Evolutionary conservation across 2,888 invertebrate genomes (phyloP).

Genomic region (Gandaritis pyraliata): DNA sequence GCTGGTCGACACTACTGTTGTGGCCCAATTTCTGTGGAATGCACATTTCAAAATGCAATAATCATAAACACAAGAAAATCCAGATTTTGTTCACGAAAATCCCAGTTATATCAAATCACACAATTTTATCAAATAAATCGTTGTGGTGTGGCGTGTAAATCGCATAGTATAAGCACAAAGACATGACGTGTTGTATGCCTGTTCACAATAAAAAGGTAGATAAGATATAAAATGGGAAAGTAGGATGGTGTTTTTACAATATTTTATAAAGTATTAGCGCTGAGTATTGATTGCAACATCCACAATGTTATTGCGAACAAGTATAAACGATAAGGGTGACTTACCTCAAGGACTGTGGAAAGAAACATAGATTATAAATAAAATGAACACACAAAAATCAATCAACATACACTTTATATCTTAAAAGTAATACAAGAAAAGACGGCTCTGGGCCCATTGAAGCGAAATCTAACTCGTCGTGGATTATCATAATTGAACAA

Average conservation of each 20-base stretch:
- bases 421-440: conserved; percentile 76
- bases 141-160: conserved; percentile 23
- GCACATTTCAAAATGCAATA: conserved; percentile 33
- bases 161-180: conserved; percentile 21
- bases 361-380: conserved; percentile 80
- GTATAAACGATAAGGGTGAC: conserved; percentile 60
- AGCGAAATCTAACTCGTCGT: conserved; percentile 57
- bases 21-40: conserved; percentile 35
- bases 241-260: background rate
- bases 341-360: conserved; percentile 79
- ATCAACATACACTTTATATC: conserved; percentile 84
- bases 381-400: conserved; percentile 80
- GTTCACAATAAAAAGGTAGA: conserved; percentile 15
- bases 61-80: conserved; percentile 29
- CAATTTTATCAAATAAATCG: conserved; percentile 22
- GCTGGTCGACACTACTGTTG: conserved; percentile 18
- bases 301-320: conserved; percentile 20
- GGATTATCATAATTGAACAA: conserved; percentile 63
- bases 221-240: background rate
- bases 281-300: background rate
- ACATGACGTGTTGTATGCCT: conserved; percentile 4
- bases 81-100: conserved; percentile 24
- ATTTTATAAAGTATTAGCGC: background rate
- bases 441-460: conserved; percentile 58
- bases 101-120: conserved; percentile 22